Conservation (phyloP, 92 coral and sea anemone genomes). For the Isaurus tuberculatus region DNA sequence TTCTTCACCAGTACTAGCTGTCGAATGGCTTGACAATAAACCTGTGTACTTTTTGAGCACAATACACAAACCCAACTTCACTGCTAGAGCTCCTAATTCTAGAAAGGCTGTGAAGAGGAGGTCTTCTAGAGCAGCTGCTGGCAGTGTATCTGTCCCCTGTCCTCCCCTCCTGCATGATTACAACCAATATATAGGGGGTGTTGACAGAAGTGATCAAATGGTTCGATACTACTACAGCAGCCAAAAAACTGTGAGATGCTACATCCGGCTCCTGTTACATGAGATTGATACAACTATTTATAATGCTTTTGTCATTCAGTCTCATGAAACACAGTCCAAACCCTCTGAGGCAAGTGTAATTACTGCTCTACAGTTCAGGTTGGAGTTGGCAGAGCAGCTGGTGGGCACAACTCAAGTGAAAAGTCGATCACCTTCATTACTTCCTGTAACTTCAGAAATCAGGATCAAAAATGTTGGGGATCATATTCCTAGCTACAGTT, state of each 20-base stretch:
- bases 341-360: conserved; percentile 39
- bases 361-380: conserved; percentile 52
- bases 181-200: conserved; percentile 47
- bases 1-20: conserved; percentile 17
- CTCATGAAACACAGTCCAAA: conserved; percentile 51
- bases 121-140: conserved; percentile 20
- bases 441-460: conserved; percentile 52
- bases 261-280: conserved; percentile 36
- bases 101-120: conserved; percentile 16
- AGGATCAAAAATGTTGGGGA: conserved; percentile 55
- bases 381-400: conserved; percentile 55
- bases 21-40: conserved; percentile 17
- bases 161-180: conserved; percentile 60
- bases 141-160: conserved; percentile 12
- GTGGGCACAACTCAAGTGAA: conserved; percentile 45
- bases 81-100: conserved; percentile 13
- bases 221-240: conserved; percentile 47
- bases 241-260: conserved; percentile 49
- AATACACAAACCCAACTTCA: conserved; percentile 8
- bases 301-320: conserved; percentile 59
- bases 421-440: conserved; percentile 20
- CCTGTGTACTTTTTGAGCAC: conserved; percentile 19
- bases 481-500: conserved; percentile 50
- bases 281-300: conserved; percentile 55
- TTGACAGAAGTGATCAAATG: conserved; percentile 58